phyloP scores from a whole-genome alignment of 2,797 vertebrate species.

The Telmatherina bonti region DNA sequence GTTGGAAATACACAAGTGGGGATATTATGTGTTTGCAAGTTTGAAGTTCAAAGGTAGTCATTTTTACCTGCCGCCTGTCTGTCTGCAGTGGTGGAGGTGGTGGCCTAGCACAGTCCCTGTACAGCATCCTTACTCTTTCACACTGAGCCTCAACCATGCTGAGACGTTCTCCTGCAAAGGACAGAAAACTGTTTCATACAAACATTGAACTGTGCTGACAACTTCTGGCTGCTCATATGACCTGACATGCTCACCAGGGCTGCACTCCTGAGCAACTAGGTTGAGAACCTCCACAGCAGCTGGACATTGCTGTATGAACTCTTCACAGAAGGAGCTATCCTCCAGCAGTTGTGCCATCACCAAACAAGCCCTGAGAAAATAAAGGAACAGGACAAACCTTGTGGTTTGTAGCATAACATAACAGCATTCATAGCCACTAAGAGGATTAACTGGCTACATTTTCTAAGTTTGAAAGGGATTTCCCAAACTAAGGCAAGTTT shows the following conservation, averaged over 20 bases:
- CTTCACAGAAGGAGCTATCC: conserved; percentile 99
- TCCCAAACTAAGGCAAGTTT: not conserved
- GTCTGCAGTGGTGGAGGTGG: conserved; percentile 95
- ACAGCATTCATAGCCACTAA: not conserved
- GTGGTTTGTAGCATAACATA: not conserved
- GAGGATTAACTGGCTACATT: not conserved
- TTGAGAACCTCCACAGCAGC: conserved; percentile 98
- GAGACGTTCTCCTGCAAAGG: conserved; percentile 90
- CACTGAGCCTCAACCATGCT: conserved; percentile 96
- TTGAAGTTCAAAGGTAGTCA: not conserved
- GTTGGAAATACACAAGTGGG: not conserved
- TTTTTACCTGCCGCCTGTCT: conserved; percentile 92
- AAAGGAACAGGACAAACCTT: not conserved
- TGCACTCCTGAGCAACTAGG: conserved; percentile 97
- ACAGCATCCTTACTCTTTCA: conserved; percentile 95
- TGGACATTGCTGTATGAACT: conserved; percentile 99
- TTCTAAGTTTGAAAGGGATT: conserved; percentile 5
- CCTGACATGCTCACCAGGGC: conserved; percentile 86
- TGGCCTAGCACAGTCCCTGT: conserved; percentile 96
- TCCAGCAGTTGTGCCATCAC: conserved; percentile 99
- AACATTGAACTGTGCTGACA: not conserved
- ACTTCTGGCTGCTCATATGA: not conserved
- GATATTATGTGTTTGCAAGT: not conserved
- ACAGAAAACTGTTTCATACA: conserved; percentile 25
- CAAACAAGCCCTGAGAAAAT: conserved; percentile 89